Conservation (phyloP, 2,113 vertebrate species). For the Scytalopus superciliaris region DNA sequence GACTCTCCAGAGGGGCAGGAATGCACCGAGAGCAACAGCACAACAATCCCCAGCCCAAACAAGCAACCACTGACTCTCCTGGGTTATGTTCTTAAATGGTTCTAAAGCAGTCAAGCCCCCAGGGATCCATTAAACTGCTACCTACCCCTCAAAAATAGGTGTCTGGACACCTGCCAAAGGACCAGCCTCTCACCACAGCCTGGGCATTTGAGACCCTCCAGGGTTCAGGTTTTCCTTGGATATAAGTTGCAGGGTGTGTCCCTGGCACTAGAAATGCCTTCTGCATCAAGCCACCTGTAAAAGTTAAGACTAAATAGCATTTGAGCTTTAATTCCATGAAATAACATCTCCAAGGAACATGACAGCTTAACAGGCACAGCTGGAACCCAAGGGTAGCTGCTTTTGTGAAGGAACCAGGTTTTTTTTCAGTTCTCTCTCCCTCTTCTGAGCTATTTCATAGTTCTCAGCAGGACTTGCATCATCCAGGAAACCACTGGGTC, state of each 20-base stretch:
- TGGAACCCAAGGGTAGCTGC: not conserved
- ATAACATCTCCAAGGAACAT: not conserved
- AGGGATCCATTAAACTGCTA: not conserved
- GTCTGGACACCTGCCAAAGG: not conserved
- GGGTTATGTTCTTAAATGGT: rapidly evolving
- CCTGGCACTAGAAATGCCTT: not conserved
- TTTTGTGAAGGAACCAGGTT: not conserved
- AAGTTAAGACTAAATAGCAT: too few species aligned
- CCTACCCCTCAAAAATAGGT: rapidly evolving
- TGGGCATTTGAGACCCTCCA: not conserved
- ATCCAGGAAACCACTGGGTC: not conserved
- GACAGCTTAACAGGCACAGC: not conserved
- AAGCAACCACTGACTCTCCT: rapidly evolving
- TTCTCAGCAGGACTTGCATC: not conserved
- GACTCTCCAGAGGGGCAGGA: not conserved
- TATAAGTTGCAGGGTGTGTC: not conserved
- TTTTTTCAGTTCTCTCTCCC: not conserved
- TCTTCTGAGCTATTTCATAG: not conserved
- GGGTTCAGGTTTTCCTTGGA: not conserved
- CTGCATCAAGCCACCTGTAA: not conserved
- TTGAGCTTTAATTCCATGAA: not conserved
- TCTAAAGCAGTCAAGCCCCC: not conserved
- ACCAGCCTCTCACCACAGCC: not conserved
- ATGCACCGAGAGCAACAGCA: not conserved
- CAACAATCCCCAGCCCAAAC: not conserved